These are phyloP conservation scores for Drosophila lutescens DNA, from an alignment of 2,888 invertebrate genomes.

Conservation along the genomic window DNA sequence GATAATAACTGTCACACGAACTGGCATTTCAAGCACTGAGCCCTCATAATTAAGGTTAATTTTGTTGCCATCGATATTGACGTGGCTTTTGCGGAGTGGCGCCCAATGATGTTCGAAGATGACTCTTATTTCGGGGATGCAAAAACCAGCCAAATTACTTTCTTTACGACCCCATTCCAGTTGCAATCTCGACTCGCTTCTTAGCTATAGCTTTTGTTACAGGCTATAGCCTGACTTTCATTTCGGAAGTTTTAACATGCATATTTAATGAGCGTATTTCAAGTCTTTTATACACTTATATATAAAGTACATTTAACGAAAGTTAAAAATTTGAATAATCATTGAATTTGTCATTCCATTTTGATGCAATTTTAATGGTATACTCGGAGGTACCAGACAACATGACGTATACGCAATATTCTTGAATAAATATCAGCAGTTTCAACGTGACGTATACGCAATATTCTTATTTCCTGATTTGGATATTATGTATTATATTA, in stretches of 20 bases:
- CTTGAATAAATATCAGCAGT: too few relatives aligned
- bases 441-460: neutral
- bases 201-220: neutral
- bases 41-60: conserved; percentile 48
- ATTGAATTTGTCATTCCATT: too few relatives aligned
- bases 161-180: conserved; percentile 27
- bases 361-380: too few relatives aligned
- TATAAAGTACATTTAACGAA: too few relatives aligned
- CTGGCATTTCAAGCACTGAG: conserved; percentile 20
- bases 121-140: conserved; percentile 7
- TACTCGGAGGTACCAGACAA: neutral
- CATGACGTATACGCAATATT: neutral
- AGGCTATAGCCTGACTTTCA: conserved; percentile 15
- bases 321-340: too few relatives aligned
- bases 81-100: conserved; percentile 7
- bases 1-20: conserved; percentile 30
- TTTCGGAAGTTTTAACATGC: conserved; percentile 12
- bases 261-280: conserved; percentile 24
- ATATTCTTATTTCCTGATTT: too few relatives aligned
- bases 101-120: conserved; percentile 3
- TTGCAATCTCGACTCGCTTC: conserved; percentile 16
- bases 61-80: conserved; percentile 38
- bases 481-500: too few relatives aligned
- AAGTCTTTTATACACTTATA: neutral
- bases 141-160: conserved; percentile 22